These are phyloP conservation scores for Flabesymbios commensalis DNA, from an alignment of 2,888 invertebrate genomes.

Conservation along the genomic window DNA sequence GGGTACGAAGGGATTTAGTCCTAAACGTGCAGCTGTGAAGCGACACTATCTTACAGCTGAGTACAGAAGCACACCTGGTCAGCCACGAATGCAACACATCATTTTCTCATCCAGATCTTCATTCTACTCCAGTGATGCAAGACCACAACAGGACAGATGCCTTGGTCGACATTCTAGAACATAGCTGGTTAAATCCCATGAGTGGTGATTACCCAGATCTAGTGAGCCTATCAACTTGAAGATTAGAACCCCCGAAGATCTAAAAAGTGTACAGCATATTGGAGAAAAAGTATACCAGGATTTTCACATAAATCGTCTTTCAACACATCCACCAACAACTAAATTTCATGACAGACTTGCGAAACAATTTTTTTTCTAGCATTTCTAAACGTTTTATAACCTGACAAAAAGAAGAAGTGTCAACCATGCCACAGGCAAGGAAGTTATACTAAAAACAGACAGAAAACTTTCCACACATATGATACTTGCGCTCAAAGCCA, in stretches of 20 bases:
- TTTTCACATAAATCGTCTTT: too few species aligned
- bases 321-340: too few species aligned
- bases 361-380: too few species aligned
- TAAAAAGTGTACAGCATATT: slow-evolving; percentile 19
- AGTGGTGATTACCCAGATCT: slow-evolving; percentile 11
- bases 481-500: too few species aligned
- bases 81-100: neutral
- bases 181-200: slow-evolving; percentile 20
- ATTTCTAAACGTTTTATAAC: slow-evolving; percentile 4
- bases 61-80: slow-evolving; percentile 4
- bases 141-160: slow-evolving; percentile 22
- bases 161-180: slow-evolving; percentile 10
- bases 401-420: neutral
- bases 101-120: slow-evolving; percentile 20
- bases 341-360: slow-evolving; percentile 16
- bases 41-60: slow-evolving; percentile 13
- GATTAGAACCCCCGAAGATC: slow-evolving; percentile 16
- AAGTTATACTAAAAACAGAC: slow-evolving; percentile 16
- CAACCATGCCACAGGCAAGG: slow-evolving; percentile 3
- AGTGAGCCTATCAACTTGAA: slow-evolving; percentile 13
- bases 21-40: slow-evolving; percentile 6
- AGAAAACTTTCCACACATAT: too few species aligned
- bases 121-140: slow-evolving; percentile 14
- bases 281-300: slow-evolving; percentile 22
- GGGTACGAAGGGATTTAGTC: slow-evolving; percentile 19